Conservation (phyloP, 2,888 invertebrate species). For the Physocephala rufipes region DNA sequence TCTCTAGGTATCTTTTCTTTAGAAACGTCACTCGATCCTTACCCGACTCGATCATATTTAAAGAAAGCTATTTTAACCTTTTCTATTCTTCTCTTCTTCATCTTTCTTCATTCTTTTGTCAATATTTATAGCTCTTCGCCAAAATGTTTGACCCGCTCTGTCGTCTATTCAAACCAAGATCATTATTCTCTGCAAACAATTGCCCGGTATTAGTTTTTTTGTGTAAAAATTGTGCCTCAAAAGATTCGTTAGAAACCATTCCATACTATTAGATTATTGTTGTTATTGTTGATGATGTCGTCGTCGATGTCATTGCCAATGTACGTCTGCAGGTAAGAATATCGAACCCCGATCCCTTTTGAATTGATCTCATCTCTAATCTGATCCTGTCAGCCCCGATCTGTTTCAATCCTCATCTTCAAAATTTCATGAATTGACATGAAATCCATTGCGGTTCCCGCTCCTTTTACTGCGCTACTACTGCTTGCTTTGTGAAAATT, state of each 20-base stretch:
- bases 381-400: not conserved
- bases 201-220: not conserved
- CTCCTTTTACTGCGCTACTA: not conserved
- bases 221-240: not conserved
- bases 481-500: conserved; percentile 22
- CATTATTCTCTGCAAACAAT: conserved; percentile 12
- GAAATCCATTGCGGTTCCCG: not conserved
- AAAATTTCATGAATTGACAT: not conserved
- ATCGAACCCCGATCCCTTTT: too few species aligned
- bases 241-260: not conserved
- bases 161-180: not conserved
- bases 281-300: not conserved
- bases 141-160: conserved; percentile 18
- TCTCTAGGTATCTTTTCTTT: not conserved
- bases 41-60: not conserved
- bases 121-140: not conserved
- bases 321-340: conserved; percentile 7
- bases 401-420: not conserved
- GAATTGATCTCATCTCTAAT: not conserved
- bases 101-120: not conserved
- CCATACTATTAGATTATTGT: not conserved
- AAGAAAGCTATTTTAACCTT: not conserved
- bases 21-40: not conserved
- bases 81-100: not conserved
- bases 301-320: too few species aligned